Percentiles rank a stretch among this genome's conserved stretches.
Conservation (phyloP, 2,797 vertebrate species). For the Mico argentatus region DNA sequence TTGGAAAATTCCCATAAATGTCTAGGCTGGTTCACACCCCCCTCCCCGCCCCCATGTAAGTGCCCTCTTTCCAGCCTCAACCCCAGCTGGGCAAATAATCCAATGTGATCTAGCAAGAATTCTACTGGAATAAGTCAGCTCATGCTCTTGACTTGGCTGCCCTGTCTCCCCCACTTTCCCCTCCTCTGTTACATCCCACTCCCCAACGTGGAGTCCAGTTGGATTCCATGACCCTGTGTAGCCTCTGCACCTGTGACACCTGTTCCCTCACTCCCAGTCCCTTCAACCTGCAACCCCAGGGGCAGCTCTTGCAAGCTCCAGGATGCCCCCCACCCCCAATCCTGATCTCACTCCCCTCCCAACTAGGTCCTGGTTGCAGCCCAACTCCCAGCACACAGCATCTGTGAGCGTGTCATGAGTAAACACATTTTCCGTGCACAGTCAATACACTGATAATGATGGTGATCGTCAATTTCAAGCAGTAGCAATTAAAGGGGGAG, state of each 20-base stretch:
- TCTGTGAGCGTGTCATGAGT: rapidly evolving
- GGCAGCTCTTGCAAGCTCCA: not conserved
- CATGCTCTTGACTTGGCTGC: not conserved
- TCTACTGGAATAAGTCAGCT: not conserved
- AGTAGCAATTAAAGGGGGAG: not conserved
- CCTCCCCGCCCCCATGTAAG: rapidly evolving
- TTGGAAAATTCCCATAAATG: not conserved
- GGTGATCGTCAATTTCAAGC: not conserved
- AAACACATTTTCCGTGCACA: not conserved
- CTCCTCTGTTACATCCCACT: rapidly evolving
- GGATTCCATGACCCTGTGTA: not conserved
- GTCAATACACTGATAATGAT: not conserved
- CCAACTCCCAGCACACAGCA: not conserved
- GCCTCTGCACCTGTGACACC: too few species aligned
- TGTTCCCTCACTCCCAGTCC: not conserved
- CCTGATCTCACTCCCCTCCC: not conserved
- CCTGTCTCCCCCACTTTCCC: not conserved
- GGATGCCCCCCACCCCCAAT: not conserved
- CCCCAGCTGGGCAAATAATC: not conserved
- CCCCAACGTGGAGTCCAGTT: rapidly evolving
- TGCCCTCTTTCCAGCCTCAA: rapidly evolving
- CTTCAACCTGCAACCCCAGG: too few species aligned
- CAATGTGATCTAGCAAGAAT: not conserved
- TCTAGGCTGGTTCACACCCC: not conserved
- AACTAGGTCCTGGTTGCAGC: rapidly evolving